These are phyloP conservation scores for Physocephala rufipes DNA, from an alignment of 2,888 invertebrate species.

Conservation along the genomic window DNA sequence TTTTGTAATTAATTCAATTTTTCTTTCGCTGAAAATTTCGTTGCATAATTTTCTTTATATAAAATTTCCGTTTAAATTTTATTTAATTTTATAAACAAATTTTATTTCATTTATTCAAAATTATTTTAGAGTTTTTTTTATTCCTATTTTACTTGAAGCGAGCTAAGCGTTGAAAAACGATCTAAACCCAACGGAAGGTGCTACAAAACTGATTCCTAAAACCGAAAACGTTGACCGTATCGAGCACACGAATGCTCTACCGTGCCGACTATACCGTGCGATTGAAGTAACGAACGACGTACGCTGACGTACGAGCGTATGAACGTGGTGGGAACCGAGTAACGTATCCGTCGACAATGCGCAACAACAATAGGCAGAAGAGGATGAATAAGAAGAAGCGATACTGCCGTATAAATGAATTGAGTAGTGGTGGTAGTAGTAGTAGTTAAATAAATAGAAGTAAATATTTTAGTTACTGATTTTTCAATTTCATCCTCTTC, in stretches of 20 bases:
- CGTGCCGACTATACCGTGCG: slow-evolving; percentile 24
- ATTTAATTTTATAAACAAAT: slow-evolving; percentile 43
- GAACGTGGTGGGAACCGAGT: slow-evolving; percentile 41
- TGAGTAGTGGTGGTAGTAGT: neutral
- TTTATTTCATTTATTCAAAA: slow-evolving; percentile 28
- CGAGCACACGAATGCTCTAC: slow-evolving; percentile 28
- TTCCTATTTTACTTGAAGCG: slow-evolving; percentile 35
- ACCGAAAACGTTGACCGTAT: slow-evolving; percentile 21
- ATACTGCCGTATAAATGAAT: neutral
- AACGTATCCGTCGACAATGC: slow-evolving; percentile 28
- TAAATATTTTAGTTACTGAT: slow-evolving; percentile 29
- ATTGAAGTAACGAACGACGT: slow-evolving; percentile 26
- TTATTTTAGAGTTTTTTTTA: slow-evolving; percentile 18
- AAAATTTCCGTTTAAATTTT: slow-evolving; percentile 16
- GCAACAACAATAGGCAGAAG: slow-evolving; percentile 30
- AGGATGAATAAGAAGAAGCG: too few species aligned
- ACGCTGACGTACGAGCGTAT: slow-evolving; percentile 22
- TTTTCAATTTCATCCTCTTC: slow-evolving; percentile 15
- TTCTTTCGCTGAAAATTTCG: too few species aligned
- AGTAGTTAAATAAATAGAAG: neutral
- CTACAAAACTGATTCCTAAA: slow-evolving; percentile 57
- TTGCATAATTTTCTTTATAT: neutral
- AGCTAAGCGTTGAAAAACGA: slow-evolving; percentile 46
- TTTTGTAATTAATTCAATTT: neutral
- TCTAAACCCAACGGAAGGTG: slow-evolving; percentile 61